Percentiles rank a stretch among this genome's conserved stretches.
These are phyloP conservation scores for Hippolais icterina DNA, from an alignment of 2,113 vertebrate genomes.

Conservation along the genomic window DNA sequence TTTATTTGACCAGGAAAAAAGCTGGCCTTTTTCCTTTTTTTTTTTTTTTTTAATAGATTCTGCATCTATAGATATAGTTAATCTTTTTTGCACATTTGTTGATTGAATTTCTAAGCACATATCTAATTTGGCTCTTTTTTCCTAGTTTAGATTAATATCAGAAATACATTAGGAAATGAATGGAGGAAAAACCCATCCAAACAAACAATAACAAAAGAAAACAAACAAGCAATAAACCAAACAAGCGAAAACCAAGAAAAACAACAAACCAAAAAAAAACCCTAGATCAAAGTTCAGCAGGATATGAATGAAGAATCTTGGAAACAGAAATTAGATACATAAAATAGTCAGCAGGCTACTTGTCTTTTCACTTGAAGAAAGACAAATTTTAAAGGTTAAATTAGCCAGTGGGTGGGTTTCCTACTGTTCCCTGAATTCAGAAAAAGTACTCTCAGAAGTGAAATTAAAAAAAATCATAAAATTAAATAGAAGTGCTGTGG, in stretches of 20 bases:
- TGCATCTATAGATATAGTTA: not conserved
- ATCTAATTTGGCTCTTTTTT: not conserved
- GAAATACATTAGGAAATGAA: not conserved
- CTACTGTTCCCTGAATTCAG: constrained; percentile 17
- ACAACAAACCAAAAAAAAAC: not conserved
- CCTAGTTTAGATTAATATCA: not conserved
- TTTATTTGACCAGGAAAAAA: not conserved
- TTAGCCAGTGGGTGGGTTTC: not conserved
- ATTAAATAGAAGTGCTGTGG: constrained; percentile 18
- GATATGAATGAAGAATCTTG: not conserved
- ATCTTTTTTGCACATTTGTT: not conserved
- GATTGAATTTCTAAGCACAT: not conserved
- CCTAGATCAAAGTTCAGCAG: not conserved
- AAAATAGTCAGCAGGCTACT: not conserved
- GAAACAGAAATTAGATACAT: not conserved
- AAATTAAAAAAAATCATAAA: constrained; percentile 43
- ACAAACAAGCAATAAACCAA: not conserved
- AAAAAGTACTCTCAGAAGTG: constrained; percentile 21
- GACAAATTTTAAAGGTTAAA: constrained; percentile 36
- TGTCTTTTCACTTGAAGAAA: not conserved
- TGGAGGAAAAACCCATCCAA: not conserved
- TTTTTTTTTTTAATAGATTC: not conserved
- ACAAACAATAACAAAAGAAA: not conserved
- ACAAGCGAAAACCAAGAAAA: not conserved
- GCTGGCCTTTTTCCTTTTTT: not conserved